Conservation (phyloP, 1,140 invertebrate genomes). For the Leptestheria dahalacensis region DNA sequence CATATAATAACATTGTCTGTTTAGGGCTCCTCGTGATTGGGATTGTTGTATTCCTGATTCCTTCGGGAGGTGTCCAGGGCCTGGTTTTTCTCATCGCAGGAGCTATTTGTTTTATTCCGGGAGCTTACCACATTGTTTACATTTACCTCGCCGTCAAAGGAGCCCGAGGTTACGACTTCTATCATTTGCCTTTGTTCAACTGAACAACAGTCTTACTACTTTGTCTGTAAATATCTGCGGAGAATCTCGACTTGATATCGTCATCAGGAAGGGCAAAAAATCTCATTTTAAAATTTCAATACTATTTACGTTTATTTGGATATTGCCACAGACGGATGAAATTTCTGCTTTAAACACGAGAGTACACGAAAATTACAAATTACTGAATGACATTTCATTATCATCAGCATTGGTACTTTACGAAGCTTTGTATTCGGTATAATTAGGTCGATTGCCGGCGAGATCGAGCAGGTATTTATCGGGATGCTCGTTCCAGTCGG, state of each 20-base stretch:
- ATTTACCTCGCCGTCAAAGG: constrained; percentile 67
- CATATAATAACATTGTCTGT: constrained; percentile 16
- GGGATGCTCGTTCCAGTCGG: constrained; percentile 82
- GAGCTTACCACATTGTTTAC: constrained; percentile 66
- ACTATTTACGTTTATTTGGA: neutral
- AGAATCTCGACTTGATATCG: too few relatives aligned
- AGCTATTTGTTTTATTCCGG: constrained; percentile 62
- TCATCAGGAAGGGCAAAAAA: neutral
- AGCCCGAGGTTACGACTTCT: constrained; percentile 61
- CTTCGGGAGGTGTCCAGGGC: constrained; percentile 51
- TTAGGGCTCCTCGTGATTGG: constrained; percentile 46
- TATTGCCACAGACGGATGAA: neutral
- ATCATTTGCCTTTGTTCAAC: constrained; percentile 59
- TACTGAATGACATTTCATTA: too few relatives aligned
- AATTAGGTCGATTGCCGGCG: constrained; percentile 42
- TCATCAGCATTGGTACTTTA: neutral
- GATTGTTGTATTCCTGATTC: constrained; percentile 45
- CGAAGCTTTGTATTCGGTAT: constrained; percentile 9
- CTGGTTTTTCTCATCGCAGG: constrained; percentile 65
- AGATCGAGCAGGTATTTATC: constrained; percentile 73
- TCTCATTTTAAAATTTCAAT: neutral
- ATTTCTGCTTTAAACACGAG: neutral
- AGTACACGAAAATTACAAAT: neutral
- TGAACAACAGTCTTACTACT: neutral
- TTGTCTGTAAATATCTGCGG: neutral